Base-by-base conservation (phyloP, 2,888 invertebrate species). In the Drosophila formosana region DNA sequence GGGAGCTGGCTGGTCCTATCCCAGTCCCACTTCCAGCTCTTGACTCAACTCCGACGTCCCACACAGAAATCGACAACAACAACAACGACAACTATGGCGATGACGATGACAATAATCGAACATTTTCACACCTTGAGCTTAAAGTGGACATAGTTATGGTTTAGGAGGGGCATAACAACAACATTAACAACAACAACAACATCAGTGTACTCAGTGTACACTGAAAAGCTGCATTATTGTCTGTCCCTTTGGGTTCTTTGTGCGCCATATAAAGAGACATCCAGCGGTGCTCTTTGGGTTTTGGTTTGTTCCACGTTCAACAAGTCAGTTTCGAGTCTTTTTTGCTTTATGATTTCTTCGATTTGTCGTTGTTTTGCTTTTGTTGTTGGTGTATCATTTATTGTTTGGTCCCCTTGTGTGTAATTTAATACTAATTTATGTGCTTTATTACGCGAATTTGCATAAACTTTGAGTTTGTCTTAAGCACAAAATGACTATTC, bases 111-210 rank as follows among this genome's bases (percentile, higher is more conserved):
- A 89, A 89, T 89, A 89, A 89, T 89, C 89, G 87, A 90, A 89
- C 83, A 89, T 87, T 89, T 89, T 89, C 89, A 89, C 89, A 89
- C 90, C 90, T 89, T 74, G 68, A 89, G 90, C 89, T 90, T 90
- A 89, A 85, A 75, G 78, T 75, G 66, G 49, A 63, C 76, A 71
- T 69, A 71, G 80, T 64, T 64, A 47, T 53, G 64, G 69, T 52
- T 46, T 51, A 43, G 50, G 45, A 23, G 45, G 37, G 57, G 13
- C 37, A 55, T 4, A 9, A 49, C 61, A 43, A 41, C 65, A 74
- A 11, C 34, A 34, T 4, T 0, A 18, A 18, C 32, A 32, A 32
- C 3, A 32, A 3, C 3, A 32, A 9, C 32, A 32, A 32, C 4
- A 30, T 30, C 11, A n/a, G 39, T 13, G 13, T 13, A 39, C 39